A percentile compares a stretch with the other conserved stretches of the same genome.
Evolutionary conservation across 2,113 vertebrate genomes (phyloP).

Genomic region (Catharus bicknelli): DNA sequence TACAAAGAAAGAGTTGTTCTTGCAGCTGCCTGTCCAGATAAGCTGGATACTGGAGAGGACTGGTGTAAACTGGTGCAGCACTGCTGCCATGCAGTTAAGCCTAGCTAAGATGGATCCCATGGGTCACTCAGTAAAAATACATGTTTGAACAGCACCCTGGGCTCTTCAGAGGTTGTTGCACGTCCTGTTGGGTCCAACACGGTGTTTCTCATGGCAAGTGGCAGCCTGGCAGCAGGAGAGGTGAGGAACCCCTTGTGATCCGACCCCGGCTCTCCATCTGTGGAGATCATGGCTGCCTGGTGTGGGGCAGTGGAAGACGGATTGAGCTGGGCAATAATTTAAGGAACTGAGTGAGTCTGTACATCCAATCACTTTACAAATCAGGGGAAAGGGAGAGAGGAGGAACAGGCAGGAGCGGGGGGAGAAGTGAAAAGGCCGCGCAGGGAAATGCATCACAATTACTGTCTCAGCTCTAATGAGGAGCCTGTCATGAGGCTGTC

Average conservation of each 20-base stretch:
- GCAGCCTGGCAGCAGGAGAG: not conserved
- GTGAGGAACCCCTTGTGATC: not conserved
- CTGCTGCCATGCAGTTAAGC: not conserved
- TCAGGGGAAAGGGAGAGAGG: slow-evolving; percentile 70
- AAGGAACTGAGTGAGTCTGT: slow-evolving; percentile 74
- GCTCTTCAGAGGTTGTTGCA: not conserved
- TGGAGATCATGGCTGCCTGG: not conserved
- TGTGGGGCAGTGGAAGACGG: slow-evolving; percentile 43
- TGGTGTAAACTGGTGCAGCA: not conserved
- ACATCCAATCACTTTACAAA: slow-evolving; percentile 80
- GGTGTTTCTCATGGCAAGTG: fast-evolving
- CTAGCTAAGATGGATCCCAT: not conserved
- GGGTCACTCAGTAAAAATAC: not conserved
- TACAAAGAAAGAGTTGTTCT: not conserved
- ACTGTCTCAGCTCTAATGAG: slow-evolving; percentile 78
- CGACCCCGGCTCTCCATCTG: not conserved
- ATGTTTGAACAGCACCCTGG: not conserved
- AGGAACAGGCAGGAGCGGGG: slow-evolving; percentile 47
- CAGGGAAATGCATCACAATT: slow-evolving; percentile 80
- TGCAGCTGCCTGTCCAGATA: not conserved
- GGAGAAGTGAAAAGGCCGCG: slow-evolving; percentile 70
- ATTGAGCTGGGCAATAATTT: slow-evolving; percentile 75
- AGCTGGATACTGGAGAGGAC: not conserved
- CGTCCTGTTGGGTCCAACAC: fast-evolving
- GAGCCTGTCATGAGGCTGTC: slow-evolving; percentile 80